A percentile compares a stretch with the other conserved stretches of the same genome.
Evolutionary conservation across 2,888 invertebrate species (phyloP).

Genomic region (Leptinotarsa peninsularis): DNA sequence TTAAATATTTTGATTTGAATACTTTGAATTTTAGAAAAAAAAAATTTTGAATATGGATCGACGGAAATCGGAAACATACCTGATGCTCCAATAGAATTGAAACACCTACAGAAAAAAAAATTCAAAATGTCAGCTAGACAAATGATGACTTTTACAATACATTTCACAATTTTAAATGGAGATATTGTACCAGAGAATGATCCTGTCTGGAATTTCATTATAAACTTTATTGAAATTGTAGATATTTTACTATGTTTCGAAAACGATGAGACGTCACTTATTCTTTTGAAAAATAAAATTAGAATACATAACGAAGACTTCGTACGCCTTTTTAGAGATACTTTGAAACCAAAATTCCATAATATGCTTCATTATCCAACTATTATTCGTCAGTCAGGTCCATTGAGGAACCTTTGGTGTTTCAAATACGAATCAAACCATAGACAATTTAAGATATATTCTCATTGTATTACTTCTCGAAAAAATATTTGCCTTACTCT

Average conservation of each 20-base stretch:
- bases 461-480: conserved; percentile 9
- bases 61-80: conserved; percentile 47
- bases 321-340: background rate
- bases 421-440: conserved; percentile 11
- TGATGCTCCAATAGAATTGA: conserved; percentile 35
- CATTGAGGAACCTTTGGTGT: background rate
- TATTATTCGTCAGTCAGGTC: background rate
- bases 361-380: background rate
- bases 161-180: conserved; percentile 49
- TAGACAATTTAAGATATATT: conserved; percentile 11
- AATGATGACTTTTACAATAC: conserved; percentile 48
- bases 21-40: conserved; percentile 45
- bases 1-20: conserved; percentile 45
- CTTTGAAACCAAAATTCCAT: background rate
- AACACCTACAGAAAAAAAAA: conserved; percentile 34
- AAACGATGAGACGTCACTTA: background rate
- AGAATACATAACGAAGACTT: background rate
- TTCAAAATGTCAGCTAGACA: conserved; percentile 49
- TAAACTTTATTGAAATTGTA: background rate
- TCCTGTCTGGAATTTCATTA: background rate
- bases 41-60: conserved; percentile 49
- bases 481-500: conserved; percentile 9
- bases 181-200: conserved; percentile 50
- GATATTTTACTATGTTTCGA: background rate
- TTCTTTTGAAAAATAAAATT: background rate